phyloP scores from a whole-genome alignment of 2,797 vertebrate species.

The Anguilla megastoma region DNA sequence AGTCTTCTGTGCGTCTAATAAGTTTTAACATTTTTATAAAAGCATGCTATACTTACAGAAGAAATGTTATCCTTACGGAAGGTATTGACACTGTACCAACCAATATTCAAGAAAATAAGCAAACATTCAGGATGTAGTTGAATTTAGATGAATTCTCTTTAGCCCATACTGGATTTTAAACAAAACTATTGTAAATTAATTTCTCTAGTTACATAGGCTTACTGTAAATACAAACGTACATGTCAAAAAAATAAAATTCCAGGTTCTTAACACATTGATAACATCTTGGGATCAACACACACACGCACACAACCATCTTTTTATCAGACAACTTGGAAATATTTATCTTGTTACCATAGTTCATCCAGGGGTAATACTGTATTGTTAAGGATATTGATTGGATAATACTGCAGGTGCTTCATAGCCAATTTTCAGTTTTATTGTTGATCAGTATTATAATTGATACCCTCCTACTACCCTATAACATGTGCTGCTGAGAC shows the following conservation, averaged over 20 bases:
- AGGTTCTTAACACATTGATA: not conserved
- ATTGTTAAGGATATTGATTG: not conserved
- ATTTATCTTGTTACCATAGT: not conserved
- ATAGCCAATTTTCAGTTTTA: not conserved
- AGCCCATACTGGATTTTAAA: not conserved
- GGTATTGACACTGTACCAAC: conserved; percentile 21
- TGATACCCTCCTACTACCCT: not conserved
- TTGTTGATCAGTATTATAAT: not conserved
- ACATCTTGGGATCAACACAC: not conserved
- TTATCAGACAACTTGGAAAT: not conserved
- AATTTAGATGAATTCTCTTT: not conserved
- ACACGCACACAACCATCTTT: not conserved
- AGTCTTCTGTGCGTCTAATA: no score
- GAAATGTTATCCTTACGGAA: not conserved
- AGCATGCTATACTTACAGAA: no score
- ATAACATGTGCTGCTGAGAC: not conserved
- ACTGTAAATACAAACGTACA: not conserved
- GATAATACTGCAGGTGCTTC: not conserved
- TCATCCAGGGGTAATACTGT: not conserved
- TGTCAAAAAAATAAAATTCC: not conserved
- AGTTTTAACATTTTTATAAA: no score
- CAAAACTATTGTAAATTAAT: not conserved
- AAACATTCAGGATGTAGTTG: not conserved
- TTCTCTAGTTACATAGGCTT: not conserved
- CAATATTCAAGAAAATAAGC: conserved; percentile 24